Conservation (phyloP, 2,113 vertebrate species). For the Opisthocomus hoazin region DNA sequence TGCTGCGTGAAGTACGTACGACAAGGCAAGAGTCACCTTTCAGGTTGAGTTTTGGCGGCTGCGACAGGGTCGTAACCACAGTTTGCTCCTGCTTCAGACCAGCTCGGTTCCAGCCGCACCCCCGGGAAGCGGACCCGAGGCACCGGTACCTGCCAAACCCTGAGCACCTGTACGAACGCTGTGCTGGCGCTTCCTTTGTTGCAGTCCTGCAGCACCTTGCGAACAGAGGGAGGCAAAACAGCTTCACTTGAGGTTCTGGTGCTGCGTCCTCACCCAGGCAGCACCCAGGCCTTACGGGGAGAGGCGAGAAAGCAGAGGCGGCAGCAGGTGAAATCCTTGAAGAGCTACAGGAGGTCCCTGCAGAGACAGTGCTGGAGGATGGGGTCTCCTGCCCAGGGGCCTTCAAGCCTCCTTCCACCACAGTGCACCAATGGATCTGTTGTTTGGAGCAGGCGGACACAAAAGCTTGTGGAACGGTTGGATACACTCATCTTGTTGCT, state of each 20-base stretch:
- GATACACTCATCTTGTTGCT: not conserved
- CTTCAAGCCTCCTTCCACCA: not conserved
- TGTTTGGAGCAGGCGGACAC: not conserved
- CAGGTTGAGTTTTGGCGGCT: not conserved
- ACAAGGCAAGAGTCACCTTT: not conserved
- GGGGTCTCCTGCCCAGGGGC: not conserved
- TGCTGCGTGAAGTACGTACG: fast-evolving
- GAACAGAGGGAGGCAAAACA: not conserved
- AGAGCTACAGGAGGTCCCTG: not conserved
- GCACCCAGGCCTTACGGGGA: not conserved
- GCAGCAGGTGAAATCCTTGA: not conserved
- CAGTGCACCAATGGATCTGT: fast-evolving
- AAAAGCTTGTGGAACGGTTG: not conserved
- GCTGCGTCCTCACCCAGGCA: not conserved
- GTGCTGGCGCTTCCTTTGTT: not conserved
- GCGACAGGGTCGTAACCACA: not conserved
- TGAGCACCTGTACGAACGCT: fast-evolving
- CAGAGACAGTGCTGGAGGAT: not conserved
- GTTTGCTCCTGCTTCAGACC: not conserved
- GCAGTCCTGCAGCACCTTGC: not conserved
- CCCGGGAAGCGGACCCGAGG: not conserved
- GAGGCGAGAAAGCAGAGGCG: not conserved
- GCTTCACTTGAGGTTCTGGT: not conserved
- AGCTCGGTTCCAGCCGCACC: not conserved
- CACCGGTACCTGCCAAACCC: not conserved